Conservation (phyloP, 2,888 invertebrate species). For the Horisme vitalbata region DNA sequence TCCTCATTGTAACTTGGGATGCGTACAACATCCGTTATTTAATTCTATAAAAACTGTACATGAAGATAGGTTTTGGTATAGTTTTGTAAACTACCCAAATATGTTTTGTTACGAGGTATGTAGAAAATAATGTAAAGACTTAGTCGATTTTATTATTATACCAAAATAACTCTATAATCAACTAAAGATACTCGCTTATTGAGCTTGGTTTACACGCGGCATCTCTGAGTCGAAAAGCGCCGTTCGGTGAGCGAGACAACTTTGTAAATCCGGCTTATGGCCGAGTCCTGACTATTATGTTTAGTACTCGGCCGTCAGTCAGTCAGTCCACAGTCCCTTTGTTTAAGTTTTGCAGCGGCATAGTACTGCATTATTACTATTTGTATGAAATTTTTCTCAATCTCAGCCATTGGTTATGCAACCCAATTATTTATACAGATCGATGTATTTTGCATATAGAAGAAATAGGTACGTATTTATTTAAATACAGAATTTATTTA, state of each 20-base stretch:
- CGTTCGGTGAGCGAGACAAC: too few relatives aligned
- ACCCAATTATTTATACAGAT: neutral
- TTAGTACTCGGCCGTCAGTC: too few relatives aligned
- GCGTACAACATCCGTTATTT: too few relatives aligned
- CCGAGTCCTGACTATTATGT: too few relatives aligned
- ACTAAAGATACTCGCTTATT: neutral
- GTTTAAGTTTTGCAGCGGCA: constrained; percentile 2
- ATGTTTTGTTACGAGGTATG: constrained; percentile 10
- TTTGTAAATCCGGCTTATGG: too few relatives aligned
- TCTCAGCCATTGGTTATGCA: too few relatives aligned
- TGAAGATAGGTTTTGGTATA: constrained; percentile 32
- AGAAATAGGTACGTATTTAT: constrained; percentile 10
- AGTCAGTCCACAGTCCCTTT: neutral
- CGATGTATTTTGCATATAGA: neutral
- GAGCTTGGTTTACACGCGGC: too few relatives aligned
- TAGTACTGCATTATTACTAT: constrained; percentile 1
- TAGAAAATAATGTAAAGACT: constrained; percentile 19
- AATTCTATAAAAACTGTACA: too few relatives aligned
- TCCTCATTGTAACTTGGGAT: constrained; percentile 36
- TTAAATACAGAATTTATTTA: neutral
- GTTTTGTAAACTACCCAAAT: constrained; percentile 22
- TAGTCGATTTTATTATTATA: constrained; percentile 11
- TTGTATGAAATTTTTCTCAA: neutral
- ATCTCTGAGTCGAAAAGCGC: too few relatives aligned
- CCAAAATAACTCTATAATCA: constrained; percentile 6